phyloP scores from a whole-genome alignment of 2,113 vertebrate genomes.

The mouse (Mus musculus) region DNA sequence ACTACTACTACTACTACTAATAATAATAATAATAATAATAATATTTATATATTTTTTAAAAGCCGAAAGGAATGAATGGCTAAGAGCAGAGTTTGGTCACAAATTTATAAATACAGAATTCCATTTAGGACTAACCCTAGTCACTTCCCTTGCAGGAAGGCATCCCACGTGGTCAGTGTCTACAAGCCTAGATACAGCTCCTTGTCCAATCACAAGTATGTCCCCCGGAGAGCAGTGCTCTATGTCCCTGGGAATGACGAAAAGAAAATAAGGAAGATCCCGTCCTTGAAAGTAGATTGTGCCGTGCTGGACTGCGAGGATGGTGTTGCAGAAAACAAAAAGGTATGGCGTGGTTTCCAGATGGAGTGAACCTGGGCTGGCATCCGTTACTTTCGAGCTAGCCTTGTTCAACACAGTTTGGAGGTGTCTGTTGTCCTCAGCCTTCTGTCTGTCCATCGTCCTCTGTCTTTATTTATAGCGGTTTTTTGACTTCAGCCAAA shows the following conservation, averaged over 20 bases:
- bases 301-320: constrained; percentile 98
- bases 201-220: constrained; percentile 87
- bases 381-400: not conserved
- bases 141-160: constrained; percentile 81
- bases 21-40: not conserved
- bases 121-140: constrained; percentile 67
- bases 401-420: not conserved
- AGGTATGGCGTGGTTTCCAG: constrained; percentile 88
- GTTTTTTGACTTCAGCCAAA: not conserved
- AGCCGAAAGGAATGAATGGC: not conserved
- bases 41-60: not conserved
- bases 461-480: not conserved
- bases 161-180: constrained; percentile 52
- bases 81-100: not conserved
- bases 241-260: constrained; percentile 97
- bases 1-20: too few relatives aligned
- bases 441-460: too few relatives aligned
- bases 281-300: constrained; percentile 94
- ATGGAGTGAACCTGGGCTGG: not conserved
- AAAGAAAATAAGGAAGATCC: constrained; percentile 95
- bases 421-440: not conserved
- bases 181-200: constrained; percentile 68
- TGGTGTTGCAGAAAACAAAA: constrained; percentile 96
- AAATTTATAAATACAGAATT: not conserved
- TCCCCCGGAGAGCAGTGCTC: constrained; percentile 95